phyloP scores from a whole-genome alignment of 1,140 invertebrate species.

The Saccostrea echinata region DNA sequence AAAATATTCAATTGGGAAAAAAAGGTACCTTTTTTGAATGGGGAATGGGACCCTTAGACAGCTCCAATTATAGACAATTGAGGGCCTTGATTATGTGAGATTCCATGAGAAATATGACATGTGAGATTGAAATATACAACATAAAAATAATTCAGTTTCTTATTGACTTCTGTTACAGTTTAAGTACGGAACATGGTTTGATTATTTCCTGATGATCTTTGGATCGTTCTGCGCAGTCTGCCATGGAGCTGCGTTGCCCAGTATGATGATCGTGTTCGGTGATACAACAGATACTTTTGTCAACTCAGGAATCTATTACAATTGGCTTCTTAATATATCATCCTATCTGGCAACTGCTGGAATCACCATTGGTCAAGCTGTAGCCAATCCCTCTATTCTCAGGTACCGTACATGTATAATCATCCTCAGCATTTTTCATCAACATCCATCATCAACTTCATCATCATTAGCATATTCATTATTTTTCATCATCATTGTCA shows the following conservation, averaged over 20 bases:
- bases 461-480: slow-evolving; percentile 56
- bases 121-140: too few relatives aligned
- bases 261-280: slow-evolving; percentile 79
- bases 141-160: too few relatives aligned
- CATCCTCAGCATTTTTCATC: too few relatives aligned
- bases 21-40: too few relatives aligned
- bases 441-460: background rate
- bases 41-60: too few relatives aligned
- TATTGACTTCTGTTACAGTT: too few relatives aligned
- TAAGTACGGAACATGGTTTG: slow-evolving; percentile 71
- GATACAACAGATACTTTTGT: slow-evolving; percentile 78
- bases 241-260: slow-evolving; percentile 75
- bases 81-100: too few relatives aligned
- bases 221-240: slow-evolving; percentile 69
- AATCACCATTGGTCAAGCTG: slow-evolving; percentile 46
- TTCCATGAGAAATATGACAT: too few relatives aligned
- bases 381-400: slow-evolving; percentile 56
- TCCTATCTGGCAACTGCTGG: slow-evolving; percentile 49
- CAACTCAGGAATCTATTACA: slow-evolving; percentile 50
- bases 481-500: background rate
- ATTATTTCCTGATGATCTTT: slow-evolving; percentile 75
- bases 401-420: too few relatives aligned
- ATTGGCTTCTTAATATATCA: slow-evolving; percentile 54
- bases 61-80: too few relatives aligned
- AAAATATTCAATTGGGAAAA: too few relatives aligned